Evolutionary conservation across 2,888 invertebrate genomes (phyloP).

Genomic region (Eupithecia insigniata): DNA sequence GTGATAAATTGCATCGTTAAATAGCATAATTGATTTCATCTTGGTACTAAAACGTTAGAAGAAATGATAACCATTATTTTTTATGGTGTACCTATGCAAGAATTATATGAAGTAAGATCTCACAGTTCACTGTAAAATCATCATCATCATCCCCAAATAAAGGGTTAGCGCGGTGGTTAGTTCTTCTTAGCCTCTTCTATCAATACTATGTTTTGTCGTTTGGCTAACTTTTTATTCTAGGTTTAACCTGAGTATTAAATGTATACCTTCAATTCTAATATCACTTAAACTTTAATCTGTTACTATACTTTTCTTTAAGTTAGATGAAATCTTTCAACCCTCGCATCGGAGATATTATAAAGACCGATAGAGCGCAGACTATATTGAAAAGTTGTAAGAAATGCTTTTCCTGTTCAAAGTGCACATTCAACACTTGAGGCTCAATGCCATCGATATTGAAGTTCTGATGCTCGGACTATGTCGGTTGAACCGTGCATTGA

Average conservation of each 20-base stretch:
- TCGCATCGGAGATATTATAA: background rate
- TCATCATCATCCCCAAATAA: background rate
- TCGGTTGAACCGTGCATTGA: conserved; percentile 4
- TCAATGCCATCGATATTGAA: conserved; percentile 11
- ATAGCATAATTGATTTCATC: background rate
- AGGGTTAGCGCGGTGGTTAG: background rate
- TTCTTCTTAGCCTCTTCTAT: background rate
- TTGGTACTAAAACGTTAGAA: background rate
- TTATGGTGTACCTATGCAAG: background rate
- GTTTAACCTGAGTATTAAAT: no score
- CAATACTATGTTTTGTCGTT: background rate
- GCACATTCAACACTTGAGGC: conserved; percentile 35
- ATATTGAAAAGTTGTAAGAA: conserved; percentile 28
- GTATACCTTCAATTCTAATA: background rate
- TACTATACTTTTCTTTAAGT: background rate
- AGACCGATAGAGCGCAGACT: no score
- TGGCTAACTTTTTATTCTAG: no score
- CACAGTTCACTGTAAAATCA: background rate
- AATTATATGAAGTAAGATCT: background rate
- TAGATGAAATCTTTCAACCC: background rate
- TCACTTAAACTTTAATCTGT: background rate
- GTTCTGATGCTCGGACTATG: conserved; percentile 12
- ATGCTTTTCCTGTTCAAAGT: conserved; percentile 27
- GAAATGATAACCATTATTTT: background rate
- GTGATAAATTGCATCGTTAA: background rate